Evolutionary conservation across 2,113 vertebrate species (phyloP).

Genomic region (Nothocercus julius): DNA sequence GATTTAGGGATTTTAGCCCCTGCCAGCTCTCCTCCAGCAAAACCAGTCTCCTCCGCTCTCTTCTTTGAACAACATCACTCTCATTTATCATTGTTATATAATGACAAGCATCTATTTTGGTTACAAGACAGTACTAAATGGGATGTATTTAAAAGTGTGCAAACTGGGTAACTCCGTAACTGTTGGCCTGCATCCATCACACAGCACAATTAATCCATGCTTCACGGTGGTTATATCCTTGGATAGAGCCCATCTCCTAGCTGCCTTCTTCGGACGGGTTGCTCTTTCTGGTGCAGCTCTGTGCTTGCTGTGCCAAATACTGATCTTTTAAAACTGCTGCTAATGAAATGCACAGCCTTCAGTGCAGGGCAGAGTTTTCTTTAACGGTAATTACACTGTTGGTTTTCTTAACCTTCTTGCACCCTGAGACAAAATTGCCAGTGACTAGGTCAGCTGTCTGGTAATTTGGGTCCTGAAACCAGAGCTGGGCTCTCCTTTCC

Average conservation of each 20-base stretch:
- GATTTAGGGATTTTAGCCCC: not conserved
- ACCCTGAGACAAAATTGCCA: too few species aligned
- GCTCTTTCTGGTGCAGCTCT: not conserved
- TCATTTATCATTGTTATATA: not conserved
- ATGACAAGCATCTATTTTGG: not conserved
- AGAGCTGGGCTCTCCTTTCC: not conserved
- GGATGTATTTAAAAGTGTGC: not conserved
- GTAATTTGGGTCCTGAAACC: fast-evolving
- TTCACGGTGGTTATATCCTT: not conserved
- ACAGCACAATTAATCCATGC: not conserved
- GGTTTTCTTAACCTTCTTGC: not conserved
- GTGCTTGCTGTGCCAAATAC: not conserved
- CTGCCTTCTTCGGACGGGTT: not conserved
- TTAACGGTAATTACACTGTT: not conserved
- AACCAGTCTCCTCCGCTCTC: not conserved
- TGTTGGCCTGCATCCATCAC: not conserved
- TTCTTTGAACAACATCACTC: not conserved
- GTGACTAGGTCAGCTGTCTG: not conserved
- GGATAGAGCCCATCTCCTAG: not conserved
- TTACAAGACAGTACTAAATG: not conserved
- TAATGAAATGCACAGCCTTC: fast-evolving
- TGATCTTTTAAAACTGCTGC: not conserved
- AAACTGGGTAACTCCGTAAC: not conserved
- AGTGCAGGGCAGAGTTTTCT: not conserved
- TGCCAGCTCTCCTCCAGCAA: not conserved